Conservation (phyloP, 2,113 vertebrate species). For the Notarius lentiginosus region DNA sequence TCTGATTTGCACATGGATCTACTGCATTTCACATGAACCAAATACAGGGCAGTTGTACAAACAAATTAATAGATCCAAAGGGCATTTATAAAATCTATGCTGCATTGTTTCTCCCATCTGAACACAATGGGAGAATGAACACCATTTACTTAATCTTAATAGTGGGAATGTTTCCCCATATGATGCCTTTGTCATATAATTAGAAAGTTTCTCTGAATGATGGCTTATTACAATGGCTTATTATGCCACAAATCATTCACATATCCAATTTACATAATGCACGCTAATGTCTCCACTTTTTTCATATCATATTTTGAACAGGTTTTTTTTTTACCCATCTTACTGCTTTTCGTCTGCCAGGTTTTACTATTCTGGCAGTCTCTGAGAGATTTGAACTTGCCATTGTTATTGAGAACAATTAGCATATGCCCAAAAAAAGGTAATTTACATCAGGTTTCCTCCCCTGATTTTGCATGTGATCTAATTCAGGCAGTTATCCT, state of each 20-base stretch:
- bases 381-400: not conserved
- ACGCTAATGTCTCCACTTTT: not conserved
- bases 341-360: not conserved
- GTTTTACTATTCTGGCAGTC: not conserved
- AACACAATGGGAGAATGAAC: not conserved
- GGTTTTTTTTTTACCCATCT: not conserved
- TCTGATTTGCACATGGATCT: not conserved
- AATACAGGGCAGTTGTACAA: not conserved
- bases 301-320: not conserved
- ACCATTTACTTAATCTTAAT: not conserved
- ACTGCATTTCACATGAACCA: too few species aligned
- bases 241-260: not conserved
- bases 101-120: not conserved
- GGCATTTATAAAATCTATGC: not conserved
- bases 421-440: not conserved
- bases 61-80: not conserved
- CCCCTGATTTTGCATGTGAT: not conserved
- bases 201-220: not conserved
- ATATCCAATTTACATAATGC: not conserved
- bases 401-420: not conserved
- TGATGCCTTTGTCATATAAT: not conserved
- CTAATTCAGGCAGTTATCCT: not conserved
- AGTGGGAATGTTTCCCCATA: not conserved
- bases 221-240: not conserved
- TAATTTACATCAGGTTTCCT: not conserved